Conservation (phyloP, 2,797 vertebrate genomes). For the Chelon labrosus region DNA sequence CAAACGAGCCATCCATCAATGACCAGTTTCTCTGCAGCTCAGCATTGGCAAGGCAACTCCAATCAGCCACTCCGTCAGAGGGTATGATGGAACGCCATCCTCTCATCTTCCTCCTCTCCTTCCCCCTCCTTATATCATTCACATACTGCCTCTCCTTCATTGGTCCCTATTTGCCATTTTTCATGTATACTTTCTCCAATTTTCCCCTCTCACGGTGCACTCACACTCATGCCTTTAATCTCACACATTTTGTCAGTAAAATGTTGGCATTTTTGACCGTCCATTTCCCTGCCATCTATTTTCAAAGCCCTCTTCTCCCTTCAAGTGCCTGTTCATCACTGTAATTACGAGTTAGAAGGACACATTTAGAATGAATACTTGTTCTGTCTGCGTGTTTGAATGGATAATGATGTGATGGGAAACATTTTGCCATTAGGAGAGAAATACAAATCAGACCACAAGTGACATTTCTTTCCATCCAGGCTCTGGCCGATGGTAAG, state of each 20-base stretch:
- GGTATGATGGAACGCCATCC: constrained; percentile 68
- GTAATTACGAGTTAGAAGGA: constrained; percentile 50
- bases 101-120: constrained; percentile 55
- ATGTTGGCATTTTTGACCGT: constrained; percentile 38
- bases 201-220: constrained; percentile 29
- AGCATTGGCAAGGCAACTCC: constrained; percentile 72
- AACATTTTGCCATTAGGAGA: constrained; percentile 54
- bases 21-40: constrained; percentile 71
- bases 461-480: constrained; percentile 60
- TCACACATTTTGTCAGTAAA: constrained; percentile 50
- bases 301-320: constrained; percentile 37
- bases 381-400: constrained; percentile 56
- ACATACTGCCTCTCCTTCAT: constrained; percentile 51
- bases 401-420: constrained; percentile 60
- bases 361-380: constrained; percentile 47
- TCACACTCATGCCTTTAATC: constrained; percentile 51
- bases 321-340: constrained; percentile 47
- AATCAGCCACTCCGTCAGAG: constrained; percentile 72
- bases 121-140: constrained; percentile 49
- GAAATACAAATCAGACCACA: constrained; percentile 49
- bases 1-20: constrained; percentile 83
- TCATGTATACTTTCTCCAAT: constrained; percentile 58
- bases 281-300: constrained; percentile 39
- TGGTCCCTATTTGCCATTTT: constrained; percentile 55
- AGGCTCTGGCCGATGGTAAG: constrained; percentile 12